Evolutionary conservation across 53 echinoderm and acorn worm genomes (phyloP).

Genomic region (Henricia sp.): DNA sequence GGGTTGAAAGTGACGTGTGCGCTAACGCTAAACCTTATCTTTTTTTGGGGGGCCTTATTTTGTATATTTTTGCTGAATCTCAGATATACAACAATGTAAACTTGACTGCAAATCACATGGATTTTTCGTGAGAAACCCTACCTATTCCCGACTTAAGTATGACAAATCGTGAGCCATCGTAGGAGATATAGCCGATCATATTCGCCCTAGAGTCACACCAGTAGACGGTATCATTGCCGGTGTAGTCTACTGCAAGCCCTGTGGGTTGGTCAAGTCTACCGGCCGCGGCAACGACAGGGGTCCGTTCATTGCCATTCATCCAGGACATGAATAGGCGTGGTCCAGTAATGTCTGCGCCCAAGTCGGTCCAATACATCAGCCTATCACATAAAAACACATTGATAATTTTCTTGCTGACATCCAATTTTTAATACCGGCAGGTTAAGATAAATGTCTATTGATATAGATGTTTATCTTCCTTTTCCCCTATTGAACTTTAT

Average conservation of each 20-base stretch:
- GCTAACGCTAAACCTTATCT: background rate
- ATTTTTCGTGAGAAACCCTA: background rate
- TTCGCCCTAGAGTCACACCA: conserved; percentile 76
- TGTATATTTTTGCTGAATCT: too few relatives aligned
- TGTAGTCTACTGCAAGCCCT: conserved; percentile 86
- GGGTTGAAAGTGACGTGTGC: too few relatives aligned
- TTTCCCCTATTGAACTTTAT: too few relatives aligned
- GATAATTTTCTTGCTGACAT: too few relatives aligned
- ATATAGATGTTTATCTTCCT: too few relatives aligned
- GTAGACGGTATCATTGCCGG: conserved; percentile 72
- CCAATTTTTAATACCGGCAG: too few relatives aligned
- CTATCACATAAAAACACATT: too few relatives aligned
- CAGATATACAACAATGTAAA: too few relatives aligned
- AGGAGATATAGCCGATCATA: conserved; percentile 80
- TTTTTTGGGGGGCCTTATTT: too few relatives aligned
- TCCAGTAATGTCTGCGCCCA: conserved; percentile 35
- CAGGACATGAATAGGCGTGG: conserved; percentile 79
- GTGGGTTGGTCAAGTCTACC: conserved; percentile 73
- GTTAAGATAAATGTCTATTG: too few relatives aligned
- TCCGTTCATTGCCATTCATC: conserved; percentile 83
- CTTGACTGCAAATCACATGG: background rate
- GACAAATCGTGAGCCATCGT: conserved; percentile 68
- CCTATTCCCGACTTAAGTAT: background rate
- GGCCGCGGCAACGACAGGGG: background rate
- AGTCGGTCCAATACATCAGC: conserved; percentile 87